These are phyloP conservation scores for Porites cylindrica DNA, from an alignment of 92 coral and sea anemone genomes.

Conservation along the genomic window DNA sequence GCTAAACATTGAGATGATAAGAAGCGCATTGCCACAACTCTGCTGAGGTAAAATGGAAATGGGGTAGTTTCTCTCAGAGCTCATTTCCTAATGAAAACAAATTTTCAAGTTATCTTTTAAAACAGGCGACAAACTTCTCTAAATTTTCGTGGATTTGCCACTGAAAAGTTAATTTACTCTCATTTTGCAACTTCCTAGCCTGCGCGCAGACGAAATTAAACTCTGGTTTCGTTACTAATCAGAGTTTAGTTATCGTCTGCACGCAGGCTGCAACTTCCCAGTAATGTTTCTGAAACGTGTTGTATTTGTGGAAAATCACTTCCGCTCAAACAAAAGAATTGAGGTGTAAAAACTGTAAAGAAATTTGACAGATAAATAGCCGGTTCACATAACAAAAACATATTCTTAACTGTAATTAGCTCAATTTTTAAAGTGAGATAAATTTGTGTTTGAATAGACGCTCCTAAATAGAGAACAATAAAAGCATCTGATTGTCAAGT, in stretches of 20 bases:
- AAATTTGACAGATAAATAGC: conserved; percentile 4
- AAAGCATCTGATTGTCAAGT: conserved; percentile 6
- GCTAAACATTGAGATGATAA: no score
- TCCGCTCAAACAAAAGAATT: conserved; percentile 19
- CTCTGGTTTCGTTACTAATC: no score
- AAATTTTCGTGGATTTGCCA: background rate
- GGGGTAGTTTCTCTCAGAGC: no score
- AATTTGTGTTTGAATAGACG: conserved; percentile 9
- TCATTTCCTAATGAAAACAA: no score
- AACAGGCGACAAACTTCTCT: background rate
- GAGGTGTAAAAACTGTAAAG: conserved; percentile 10
- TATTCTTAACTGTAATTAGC: conserved; percentile 17
- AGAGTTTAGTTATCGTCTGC: no score
- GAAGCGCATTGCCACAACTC: no score
- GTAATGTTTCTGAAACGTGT: background rate
- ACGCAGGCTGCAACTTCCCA: background rate
- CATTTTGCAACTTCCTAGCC: background rate
- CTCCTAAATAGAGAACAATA: conserved; percentile 6
- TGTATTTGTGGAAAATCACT: background rate
- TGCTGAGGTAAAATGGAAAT: no score
- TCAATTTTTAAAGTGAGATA: conserved; percentile 20
- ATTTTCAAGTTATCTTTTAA: no score
- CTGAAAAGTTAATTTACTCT: no score
- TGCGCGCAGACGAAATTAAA: no score
- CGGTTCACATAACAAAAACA: conserved; percentile 7